Evolutionary conservation across 2,797 vertebrate genomes (phyloP), one percentile per base, ranked within the genome.

Genomic region (Gambusia yucatana): DNA sequence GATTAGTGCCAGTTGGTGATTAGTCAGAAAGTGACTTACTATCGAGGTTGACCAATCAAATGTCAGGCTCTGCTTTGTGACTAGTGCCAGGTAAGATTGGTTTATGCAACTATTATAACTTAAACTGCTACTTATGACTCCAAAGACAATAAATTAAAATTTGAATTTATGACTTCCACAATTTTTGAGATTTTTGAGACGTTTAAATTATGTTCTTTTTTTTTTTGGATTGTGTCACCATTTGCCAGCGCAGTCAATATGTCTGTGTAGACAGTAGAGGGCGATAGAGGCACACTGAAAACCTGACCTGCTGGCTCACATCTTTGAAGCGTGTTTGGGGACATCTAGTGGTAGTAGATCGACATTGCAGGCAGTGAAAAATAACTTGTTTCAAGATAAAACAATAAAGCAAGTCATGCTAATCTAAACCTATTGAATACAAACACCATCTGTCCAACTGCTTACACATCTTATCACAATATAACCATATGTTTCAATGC

Each of bases 291-390:
- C 6, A 2, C 55, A 57, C 3, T 55, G 10, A 73, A 13, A 52
- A 76, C 48, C 1, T 44, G 63, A 25, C 17, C 17, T 67, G 63
- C 25, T 67, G 8, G 7, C 36, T 67, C 36, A 67, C 20, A 10
- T 65, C 1, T 65, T 25, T 65, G 17, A 67, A 41, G 36, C 7
- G 14, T 41, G 36, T 67, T 67, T 72, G 6, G 73, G 0, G 89
- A 84, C 91, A 78, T 81, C 91, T 10, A 28, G 85, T 85, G 91
- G 87, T 52, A 7, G 43, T 61, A 11, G 10, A 0, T 50, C 22
- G 72, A 75, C 74, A 79, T n/a, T 88, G 36, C 86, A 88, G 30
- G n/a, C 9, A 28, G 52, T 33, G 69, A 20, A 14, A 67, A 67
- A 65, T 65, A 67, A 67, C 36, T 4, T 39, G 17, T 25, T 22